A percentile compares a stretch with the other conserved stretches of the same genome.
Conservation (phyloP, 2,113 vertebrate species). For the Tachysurus fulvidraco region DNA sequence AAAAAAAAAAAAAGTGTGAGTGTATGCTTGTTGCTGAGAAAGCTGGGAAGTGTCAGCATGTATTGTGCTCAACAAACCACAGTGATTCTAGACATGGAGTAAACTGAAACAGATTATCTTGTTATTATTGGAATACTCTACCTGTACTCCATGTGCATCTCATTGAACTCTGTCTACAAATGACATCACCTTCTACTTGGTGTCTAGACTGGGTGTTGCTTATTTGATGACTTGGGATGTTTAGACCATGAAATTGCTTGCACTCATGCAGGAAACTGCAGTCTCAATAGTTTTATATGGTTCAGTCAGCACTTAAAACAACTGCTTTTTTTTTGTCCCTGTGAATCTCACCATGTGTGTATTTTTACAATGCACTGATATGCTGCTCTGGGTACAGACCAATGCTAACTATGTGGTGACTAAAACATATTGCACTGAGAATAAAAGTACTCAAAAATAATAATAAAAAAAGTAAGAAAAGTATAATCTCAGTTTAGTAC, state of each 20-base stretch:
- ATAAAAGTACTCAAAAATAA: not conserved
- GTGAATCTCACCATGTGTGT: not conserved
- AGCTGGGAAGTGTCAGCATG: not conserved
- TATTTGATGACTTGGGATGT: constrained; percentile 10
- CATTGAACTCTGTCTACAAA: constrained; percentile 20
- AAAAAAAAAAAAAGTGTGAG: too few relatives aligned
- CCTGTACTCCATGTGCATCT: constrained; percentile 21
- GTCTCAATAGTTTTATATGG: not conserved
- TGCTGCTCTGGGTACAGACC: constrained; percentile 1
- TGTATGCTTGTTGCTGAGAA: not conserved
- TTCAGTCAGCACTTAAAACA: not conserved
- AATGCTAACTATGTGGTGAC: not conserved
- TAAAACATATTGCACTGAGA: not conserved
- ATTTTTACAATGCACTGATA: not conserved
- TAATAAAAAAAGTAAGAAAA: too few relatives aligned
- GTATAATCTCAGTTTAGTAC: too few relatives aligned
- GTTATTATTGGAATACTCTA: constrained; percentile 10
- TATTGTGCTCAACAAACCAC: not conserved
- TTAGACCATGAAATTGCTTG: constrained; percentile 25
- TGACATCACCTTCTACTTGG: constrained; percentile 35
- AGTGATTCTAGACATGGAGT: not conserved
- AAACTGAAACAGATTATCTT: not conserved
- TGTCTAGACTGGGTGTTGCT: constrained; percentile 25
- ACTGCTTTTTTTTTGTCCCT: not conserved
- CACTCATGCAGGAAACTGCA: not conserved